Base-by-base conservation (phyloP, 1,140 invertebrate genomes). In the Goniozus legneri region DNA sequence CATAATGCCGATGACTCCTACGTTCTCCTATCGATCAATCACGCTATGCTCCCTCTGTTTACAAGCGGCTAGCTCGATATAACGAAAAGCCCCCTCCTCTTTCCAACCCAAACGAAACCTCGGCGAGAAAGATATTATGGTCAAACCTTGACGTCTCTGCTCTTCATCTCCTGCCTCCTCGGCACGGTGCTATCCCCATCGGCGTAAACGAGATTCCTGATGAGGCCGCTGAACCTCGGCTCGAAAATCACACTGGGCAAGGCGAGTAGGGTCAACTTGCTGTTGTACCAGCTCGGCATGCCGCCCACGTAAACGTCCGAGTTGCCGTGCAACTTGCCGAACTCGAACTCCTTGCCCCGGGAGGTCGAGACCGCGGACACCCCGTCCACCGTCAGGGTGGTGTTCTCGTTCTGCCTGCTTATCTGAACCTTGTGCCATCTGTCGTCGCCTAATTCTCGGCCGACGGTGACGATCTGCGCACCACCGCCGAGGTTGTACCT, bases 291-390 rank as follows among this genome's bases (percentile, higher is more conserved):
- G 44, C 82, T 81, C 13, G 93, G 93, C 80, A 96, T 86, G 7
- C 92, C 93, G 6, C 93, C 93, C 35, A 97, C 81, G 71, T 92
- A 96, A 18, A 95, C 88, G 70, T 91, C 90, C 3, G 90, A 93
- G 71, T 95, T 95, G 33, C 84, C 86, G 1, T 79, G 77, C 54
- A 91, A 84, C 60, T 88, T 85, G 2, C 92, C 91, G 67, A 95
- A 92, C 47, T 84, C 82, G 69, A 91, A 91, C 71, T 92, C 90
- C 59, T 91, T 88, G 56, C 88, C 90, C 32, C 85, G 79, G 3
- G 86, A 91, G 2, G 82, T 83, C 35, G 86, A 84, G 50, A 82
- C 84, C 58, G 89, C 86, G 7, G 80, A 80, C 1, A 82, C 80
- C 10, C 86, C 86, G 67, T 95, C 92, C 8, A 96, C 89, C 2